Evolutionary conservation across 1,140 invertebrate genomes (phyloP).

Genomic region (Nilaparvata lugens): DNA sequence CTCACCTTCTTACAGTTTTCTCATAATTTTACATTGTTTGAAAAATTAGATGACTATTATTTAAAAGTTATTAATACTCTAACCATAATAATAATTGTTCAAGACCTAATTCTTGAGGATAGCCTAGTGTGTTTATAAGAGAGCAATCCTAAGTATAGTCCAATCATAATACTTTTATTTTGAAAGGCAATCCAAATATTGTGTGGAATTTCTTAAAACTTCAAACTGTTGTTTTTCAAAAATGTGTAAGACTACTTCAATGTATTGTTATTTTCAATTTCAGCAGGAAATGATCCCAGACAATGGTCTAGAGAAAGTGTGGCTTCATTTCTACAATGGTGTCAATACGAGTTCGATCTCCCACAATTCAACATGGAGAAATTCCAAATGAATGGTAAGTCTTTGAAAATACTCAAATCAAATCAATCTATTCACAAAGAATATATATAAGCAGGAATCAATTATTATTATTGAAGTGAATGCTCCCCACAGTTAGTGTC

Average conservation of each 20-base stretch:
- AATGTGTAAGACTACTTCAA: background rate
- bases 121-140: no score
- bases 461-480: no score
- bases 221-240: background rate
- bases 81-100: no score
- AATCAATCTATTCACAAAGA: no score
- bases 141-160: no score
- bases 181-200: background rate
- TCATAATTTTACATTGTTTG: no score
- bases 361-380: conserved; percentile 85
- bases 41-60: no score
- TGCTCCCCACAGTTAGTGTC: no score
- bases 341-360: conserved; percentile 85
- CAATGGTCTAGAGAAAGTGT: conserved; percentile 88
- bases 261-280: conserved; percentile 2
- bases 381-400: conserved; percentile 93
- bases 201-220: background rate
- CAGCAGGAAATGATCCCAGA: conserved; percentile 71
- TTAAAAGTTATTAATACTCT: no score
- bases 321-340: conserved; percentile 78
- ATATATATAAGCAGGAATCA: no score
- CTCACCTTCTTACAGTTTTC: no score
- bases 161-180: background rate
- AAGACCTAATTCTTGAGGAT: no score
- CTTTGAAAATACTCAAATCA: background rate